Conservation (phyloP, 1,140 invertebrate species). For the Plectus sambesii region DNA sequence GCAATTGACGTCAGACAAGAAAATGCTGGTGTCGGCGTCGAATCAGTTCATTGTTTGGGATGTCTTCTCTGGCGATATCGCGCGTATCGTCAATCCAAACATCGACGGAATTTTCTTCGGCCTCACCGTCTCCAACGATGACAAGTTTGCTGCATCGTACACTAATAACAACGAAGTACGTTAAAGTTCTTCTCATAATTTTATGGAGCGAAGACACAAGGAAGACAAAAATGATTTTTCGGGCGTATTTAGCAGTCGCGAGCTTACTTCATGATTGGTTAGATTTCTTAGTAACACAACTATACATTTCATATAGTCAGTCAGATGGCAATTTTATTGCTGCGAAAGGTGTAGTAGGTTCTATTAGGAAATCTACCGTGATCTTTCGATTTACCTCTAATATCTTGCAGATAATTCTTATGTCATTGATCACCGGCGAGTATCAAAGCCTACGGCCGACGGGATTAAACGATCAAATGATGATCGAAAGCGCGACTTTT, state of each 20-base stretch:
- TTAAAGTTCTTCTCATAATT: conserved; percentile 74
- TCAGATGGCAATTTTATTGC: no score
- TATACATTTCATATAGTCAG: no score
- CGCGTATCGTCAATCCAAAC: conserved; percentile 75
- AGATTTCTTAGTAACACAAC: no score
- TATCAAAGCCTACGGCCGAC: conserved; percentile 26
- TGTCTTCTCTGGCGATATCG: conserved; percentile 78
- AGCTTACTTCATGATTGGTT: no score
- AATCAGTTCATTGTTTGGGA: conserved; percentile 97
- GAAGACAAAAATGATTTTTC: conserved; percentile 56
- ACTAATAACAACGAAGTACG: conserved; percentile 83
- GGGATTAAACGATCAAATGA: conserved; percentile 34
- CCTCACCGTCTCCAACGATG: conserved; percentile 80
- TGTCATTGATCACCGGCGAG: conserved; percentile 62
- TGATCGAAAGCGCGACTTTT: conserved; percentile 27
- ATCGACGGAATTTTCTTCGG: conserved; percentile 77
- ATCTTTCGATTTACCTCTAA: conserved; percentile 59
- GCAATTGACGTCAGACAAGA: conserved; percentile 73
- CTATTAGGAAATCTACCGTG: conserved; percentile 11
- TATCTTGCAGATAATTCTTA: conserved; percentile 54
- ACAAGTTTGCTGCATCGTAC: conserved; percentile 85
- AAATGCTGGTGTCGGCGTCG: conserved; percentile 87
- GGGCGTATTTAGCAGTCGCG: no score
- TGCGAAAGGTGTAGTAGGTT: no score
- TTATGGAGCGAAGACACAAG: conserved; percentile 69